These are phyloP conservation scores for Rhynchonycteris naso DNA, from an alignment of 2,797 vertebrate species.

Conservation along the genomic window DNA sequence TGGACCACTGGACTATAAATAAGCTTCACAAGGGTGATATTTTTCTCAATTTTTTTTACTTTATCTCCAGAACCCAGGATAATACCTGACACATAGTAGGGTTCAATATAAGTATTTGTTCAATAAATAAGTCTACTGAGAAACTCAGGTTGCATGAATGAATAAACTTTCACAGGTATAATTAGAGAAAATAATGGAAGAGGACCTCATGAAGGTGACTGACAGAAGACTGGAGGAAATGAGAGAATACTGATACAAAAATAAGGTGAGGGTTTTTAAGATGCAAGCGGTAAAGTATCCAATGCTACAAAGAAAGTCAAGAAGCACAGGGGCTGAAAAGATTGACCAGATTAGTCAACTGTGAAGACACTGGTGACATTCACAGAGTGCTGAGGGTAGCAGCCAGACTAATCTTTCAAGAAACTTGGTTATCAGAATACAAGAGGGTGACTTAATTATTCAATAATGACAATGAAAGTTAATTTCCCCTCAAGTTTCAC, in stretches of 20 bases:
- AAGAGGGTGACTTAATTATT: not conserved
- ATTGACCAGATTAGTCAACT: not conserved
- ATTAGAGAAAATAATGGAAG: not conserved
- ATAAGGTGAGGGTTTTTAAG: not conserved
- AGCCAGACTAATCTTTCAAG: not conserved
- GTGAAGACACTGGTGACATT: not conserved
- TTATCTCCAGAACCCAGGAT: not conserved
- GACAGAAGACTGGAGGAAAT: not conserved
- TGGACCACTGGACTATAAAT: not conserved
- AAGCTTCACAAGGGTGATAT: not conserved
- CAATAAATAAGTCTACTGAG: not conserved
- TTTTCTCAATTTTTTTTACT: not conserved
- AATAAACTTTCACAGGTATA: not conserved
- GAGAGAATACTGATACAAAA: not conserved
- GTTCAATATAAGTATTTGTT: not conserved
- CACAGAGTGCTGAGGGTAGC: not conserved
- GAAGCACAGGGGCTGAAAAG: not conserved
- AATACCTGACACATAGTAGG: not conserved
- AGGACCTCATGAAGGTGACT: not conserved
- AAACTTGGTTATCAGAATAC: not conserved
- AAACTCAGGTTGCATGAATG: not conserved
- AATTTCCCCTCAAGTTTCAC: not conserved
- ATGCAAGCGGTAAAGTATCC: not conserved
- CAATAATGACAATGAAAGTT: not conserved
- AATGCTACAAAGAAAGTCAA: not conserved